These are phyloP conservation scores for Regulus satrapa DNA, from an alignment of 2,113 vertebrate genomes.

Conservation along the genomic window DNA sequence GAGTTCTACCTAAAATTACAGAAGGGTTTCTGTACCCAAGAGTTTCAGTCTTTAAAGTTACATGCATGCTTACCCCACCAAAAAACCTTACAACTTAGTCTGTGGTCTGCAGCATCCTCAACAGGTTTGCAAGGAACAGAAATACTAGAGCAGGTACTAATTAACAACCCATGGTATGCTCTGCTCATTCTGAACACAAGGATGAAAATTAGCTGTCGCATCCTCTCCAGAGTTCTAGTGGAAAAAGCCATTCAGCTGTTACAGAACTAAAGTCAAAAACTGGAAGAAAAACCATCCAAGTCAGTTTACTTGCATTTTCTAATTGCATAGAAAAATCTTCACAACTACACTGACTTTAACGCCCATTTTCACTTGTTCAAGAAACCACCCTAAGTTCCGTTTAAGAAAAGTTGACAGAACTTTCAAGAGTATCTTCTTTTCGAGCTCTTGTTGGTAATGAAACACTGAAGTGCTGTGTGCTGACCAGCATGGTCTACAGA, in stretches of 20 bases:
- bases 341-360: background rate
- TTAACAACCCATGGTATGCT: background rate
- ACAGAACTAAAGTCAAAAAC: background rate
- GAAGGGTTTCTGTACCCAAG: background rate
- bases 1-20: background rate
- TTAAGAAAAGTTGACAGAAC: background rate
- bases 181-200: background rate
- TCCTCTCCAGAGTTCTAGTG: background rate
- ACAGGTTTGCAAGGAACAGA: background rate
- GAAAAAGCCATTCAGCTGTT: background rate
- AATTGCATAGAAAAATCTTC: background rate
- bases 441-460: background rate
- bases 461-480: background rate
- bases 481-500: rapidly evolving
- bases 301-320: background rate
- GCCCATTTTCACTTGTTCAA: background rate
- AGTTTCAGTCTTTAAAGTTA: background rate
- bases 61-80: background rate
- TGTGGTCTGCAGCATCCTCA: background rate
- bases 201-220: background rate
- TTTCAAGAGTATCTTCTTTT: background rate
- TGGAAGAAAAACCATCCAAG: background rate
- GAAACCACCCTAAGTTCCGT: background rate
- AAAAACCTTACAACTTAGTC: background rate
- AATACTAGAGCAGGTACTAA: background rate